These are phyloP conservation scores for Poeciliopsis paucimaculata DNA, from an alignment of 2,797 vertebrate genomes.

Conservation along the genomic window DNA sequence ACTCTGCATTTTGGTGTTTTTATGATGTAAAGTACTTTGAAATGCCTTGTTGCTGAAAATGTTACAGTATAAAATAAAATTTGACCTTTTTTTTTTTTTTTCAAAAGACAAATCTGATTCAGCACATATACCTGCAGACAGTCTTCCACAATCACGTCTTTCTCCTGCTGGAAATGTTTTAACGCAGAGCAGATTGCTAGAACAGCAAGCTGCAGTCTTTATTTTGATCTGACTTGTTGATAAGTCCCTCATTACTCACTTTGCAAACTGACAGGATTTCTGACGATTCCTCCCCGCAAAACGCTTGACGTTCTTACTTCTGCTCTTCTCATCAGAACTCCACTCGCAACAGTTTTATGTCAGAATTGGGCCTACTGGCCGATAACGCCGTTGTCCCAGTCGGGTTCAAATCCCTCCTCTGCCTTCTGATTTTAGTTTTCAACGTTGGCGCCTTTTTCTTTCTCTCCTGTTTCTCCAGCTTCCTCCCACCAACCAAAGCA, in stretches of 20 bases:
- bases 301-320: not conserved
- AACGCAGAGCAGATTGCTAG: not conserved
- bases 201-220: not conserved
- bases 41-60: no score
- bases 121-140: not conserved
- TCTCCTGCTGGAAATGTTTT: not conserved
- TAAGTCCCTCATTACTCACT: not conserved
- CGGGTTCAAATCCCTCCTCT: not conserved
- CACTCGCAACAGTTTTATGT: not conserved
- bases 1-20: no score
- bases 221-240: not conserved
- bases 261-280: not conserved
- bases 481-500: not conserved
- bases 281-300: not conserved
- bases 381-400: not conserved
- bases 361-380: not conserved
- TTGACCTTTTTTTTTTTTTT: not conserved
- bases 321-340: not conserved
- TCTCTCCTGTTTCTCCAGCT: not conserved
- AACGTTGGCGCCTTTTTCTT: not conserved
- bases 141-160: not conserved
- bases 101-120: not conserved
- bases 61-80: no score
- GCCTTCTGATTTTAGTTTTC: not conserved
- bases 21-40: no score